Conservation (phyloP, 1,140 invertebrate genomes). For the Bombus affinis region DNA sequence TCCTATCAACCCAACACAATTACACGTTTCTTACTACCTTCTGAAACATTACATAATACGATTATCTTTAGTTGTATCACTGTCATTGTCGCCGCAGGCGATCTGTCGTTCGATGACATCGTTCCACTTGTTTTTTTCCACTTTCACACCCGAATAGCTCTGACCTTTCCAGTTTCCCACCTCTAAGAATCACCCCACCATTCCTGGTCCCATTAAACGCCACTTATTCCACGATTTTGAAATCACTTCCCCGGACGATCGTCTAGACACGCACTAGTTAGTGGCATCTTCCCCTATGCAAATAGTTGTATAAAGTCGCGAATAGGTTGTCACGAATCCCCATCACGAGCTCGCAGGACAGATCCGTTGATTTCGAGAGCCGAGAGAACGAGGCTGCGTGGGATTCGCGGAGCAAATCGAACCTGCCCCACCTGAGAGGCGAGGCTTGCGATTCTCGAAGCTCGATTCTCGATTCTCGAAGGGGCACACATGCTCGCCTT, state of each 20-base stretch:
- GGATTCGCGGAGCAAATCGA: slow-evolving; percentile 61
- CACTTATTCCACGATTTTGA: neutral
- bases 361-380: slow-evolving; percentile 25
- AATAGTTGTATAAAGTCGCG: neutral
- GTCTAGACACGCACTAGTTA: too few relatives aligned
- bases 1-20: neutral
- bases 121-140: neutral
- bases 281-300: slow-evolving; percentile 8
- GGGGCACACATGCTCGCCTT: slow-evolving; percentile 75
- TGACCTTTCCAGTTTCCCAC: neutral
- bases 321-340: neutral
- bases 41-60: neutral
- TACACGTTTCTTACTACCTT: neutral
- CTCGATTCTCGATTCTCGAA: slow-evolving; percentile 77
- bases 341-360: neutral
- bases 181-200: too few relatives aligned
- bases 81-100: neutral
- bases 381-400: slow-evolving; percentile 36
- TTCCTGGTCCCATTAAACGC: too few relatives aligned
- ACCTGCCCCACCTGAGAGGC: slow-evolving; percentile 59
- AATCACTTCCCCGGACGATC: neutral
- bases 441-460: slow-evolving; percentile 57
- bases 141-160: neutral
- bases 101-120: neutral
- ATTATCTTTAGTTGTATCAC: neutral